Percentiles rank a stretch among this genome's conserved stretches.
Conservation (phyloP, 2,797 vertebrate genomes). For the Lycodopsis pacificus region DNA sequence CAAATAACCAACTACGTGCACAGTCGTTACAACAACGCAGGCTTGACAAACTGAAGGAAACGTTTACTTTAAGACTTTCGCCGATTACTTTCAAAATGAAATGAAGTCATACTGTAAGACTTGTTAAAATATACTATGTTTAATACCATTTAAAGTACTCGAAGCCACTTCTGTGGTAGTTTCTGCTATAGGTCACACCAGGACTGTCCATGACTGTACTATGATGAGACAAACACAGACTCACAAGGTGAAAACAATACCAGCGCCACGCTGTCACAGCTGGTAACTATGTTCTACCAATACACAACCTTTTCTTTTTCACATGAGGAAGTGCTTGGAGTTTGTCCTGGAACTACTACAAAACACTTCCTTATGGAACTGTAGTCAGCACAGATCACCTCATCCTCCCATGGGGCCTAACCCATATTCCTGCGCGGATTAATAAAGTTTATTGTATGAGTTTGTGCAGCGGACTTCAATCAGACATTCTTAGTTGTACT, state of each 20-base stretch:
- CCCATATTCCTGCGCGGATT: too few relatives aligned
- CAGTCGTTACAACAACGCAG: background rate
- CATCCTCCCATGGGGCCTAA: background rate
- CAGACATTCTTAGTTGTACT: background rate
- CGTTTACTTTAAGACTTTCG: background rate
- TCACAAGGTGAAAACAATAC: background rate
- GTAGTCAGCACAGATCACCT: background rate
- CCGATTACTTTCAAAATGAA: background rate
- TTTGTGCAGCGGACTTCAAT: background rate
- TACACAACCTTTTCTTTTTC: background rate
- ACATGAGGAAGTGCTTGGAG: background rate
- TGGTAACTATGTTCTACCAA: background rate
- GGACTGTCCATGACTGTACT: too few relatives aligned
- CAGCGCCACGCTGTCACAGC: background rate
- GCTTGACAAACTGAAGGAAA: background rate
- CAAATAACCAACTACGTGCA: background rate
- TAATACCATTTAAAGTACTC: background rate
- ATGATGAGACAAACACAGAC: background rate
- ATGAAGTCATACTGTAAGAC: background rate
- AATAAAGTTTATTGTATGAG: background rate
- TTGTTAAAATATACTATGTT: background rate
- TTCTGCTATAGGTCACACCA: too few relatives aligned
- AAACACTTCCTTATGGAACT: conserved; percentile 1
- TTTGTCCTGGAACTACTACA: background rate
- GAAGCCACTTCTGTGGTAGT: too few relatives aligned